A percentile compares a stretch with the other conserved stretches of the same genome.
Evolutionary conservation across 2,113 vertebrate species (phyloP).

Genomic region (Tapirus terrestris): DNA sequence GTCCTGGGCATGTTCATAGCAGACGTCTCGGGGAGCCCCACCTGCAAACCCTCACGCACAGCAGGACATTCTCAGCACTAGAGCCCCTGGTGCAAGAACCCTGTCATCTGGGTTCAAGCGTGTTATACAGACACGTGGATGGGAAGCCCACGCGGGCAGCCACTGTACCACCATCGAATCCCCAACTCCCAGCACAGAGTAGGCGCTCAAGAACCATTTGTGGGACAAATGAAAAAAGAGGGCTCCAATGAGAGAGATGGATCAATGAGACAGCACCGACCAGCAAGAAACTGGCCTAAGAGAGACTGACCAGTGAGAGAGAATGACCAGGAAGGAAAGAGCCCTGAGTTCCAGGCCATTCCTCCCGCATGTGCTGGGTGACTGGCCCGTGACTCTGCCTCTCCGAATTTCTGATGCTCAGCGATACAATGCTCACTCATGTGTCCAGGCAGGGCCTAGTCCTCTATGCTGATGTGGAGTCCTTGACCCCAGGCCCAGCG

Average conservation of each 20-base stretch:
- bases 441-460: neutral
- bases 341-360: too few relatives aligned
- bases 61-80: neutral
- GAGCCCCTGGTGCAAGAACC: neutral
- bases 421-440: neutral
- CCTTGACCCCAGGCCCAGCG: neutral
- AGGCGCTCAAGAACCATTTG: neutral
- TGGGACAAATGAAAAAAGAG: neutral
- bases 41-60: neutral
- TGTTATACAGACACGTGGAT: neutral
- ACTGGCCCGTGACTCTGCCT: neutral
- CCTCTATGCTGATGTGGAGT: neutral
- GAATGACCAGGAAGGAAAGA: neutral
- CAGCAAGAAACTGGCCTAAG: too few relatives aligned
- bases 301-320: neutral
- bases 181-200: neutral
- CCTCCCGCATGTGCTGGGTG: neutral
- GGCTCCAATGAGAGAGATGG: neutral
- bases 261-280: neutral
- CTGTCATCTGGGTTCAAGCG: neutral
- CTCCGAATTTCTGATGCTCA: neutral
- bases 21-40: neutral
- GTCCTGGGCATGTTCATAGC: neutral
- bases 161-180: neutral
- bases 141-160: neutral